phyloP scores from a whole-genome alignment of 2,888 invertebrate genomes.

The Pristionchus exspectatus region DNA sequence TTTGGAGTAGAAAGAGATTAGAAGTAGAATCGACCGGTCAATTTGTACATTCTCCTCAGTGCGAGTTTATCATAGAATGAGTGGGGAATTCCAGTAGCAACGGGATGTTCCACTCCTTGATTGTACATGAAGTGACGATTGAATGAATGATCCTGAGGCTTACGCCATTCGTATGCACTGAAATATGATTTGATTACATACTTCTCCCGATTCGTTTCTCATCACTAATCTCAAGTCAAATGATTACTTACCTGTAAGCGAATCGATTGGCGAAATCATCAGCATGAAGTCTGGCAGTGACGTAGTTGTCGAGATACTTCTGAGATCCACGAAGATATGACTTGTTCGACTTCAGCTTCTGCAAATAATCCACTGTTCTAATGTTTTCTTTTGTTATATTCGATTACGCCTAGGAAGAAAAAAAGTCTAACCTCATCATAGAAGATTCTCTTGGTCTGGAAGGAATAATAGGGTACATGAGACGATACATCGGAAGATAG shows the following conservation, averaged over 20 bases:
- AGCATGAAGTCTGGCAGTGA: conserved; percentile 72
- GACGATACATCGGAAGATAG: conserved; percentile 58
- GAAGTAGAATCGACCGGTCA: conserved; percentile 75
- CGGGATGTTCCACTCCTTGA: conserved; percentile 64
- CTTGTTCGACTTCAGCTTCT: conserved; percentile 57
- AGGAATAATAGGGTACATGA: conserved; percentile 77
- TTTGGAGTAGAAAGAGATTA: conserved; percentile 51
- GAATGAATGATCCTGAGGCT: conserved; percentile 77
- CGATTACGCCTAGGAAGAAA: not conserved
- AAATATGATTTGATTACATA: not conserved
- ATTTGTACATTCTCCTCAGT: conserved; percentile 73
- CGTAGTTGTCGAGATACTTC: conserved; percentile 77
- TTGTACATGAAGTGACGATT: conserved; percentile 76
- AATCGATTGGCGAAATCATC: conserved; percentile 77
- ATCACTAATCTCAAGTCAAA: not conserved
- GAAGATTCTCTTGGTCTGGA: conserved; percentile 77
- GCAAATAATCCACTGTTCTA: not conserved
- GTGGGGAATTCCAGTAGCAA: conserved; percentile 65
- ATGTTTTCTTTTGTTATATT: not conserved
- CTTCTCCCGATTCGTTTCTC: not conserved
- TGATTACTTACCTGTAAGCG: conserved; percentile 64
- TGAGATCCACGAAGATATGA: conserved; percentile 76
- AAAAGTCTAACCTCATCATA: conserved; percentile 70
- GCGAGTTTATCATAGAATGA: conserved; percentile 68
- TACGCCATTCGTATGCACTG: conserved; percentile 77